Evolutionary conservation across 1,140 invertebrate species (phyloP).

Genomic region (Atta cephalotes): DNA sequence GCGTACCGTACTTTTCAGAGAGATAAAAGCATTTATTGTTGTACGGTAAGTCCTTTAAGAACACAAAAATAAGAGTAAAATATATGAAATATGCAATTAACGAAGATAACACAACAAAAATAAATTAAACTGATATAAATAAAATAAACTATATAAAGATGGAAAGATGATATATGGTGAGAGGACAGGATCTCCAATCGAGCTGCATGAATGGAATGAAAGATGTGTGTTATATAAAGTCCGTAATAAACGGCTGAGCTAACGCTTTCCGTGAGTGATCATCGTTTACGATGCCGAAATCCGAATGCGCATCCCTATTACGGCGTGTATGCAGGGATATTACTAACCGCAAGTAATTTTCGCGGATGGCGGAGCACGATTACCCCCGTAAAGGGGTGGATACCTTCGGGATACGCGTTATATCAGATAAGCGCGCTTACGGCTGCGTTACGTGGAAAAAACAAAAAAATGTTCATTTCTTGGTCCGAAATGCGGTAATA

Average conservation of each 20-base stretch:
- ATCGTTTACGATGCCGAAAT: constrained; percentile 36
- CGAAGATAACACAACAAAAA: no score
- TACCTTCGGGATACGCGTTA: background rate
- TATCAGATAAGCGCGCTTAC: constrained; percentile 1
- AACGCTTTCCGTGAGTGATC: constrained; percentile 19
- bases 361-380: constrained; percentile 29
- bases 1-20: background rate
- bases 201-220: background rate
- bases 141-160: no score
- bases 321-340: background rate
- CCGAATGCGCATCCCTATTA: constrained; percentile 13
- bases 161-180: no score
- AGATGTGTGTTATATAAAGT: background rate
- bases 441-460: background rate
- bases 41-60: no score
- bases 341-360: constrained; percentile 56
- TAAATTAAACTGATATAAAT: no score
- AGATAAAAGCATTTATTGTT: background rate
- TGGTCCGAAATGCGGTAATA: background rate
- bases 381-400: background rate
- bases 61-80: no score
- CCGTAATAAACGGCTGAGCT: background rate
- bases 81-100: no score
- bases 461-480: background rate
- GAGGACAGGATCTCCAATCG: background rate